Conservation (phyloP, 2,113 vertebrate genomes). For the Chloebia gouldiae region DNA sequence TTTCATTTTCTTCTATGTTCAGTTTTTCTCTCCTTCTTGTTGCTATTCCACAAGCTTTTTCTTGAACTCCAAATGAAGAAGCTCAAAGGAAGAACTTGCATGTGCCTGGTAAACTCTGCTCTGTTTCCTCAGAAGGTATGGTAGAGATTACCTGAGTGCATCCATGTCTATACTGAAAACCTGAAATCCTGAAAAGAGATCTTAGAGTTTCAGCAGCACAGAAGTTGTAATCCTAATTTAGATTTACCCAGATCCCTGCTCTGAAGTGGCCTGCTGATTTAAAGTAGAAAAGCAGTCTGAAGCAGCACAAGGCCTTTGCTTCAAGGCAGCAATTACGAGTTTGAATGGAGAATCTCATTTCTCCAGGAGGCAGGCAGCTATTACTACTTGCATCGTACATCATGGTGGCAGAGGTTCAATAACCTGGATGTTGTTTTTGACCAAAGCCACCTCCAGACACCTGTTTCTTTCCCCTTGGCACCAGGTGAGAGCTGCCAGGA, state of each 20-base stretch:
- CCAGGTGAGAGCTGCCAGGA: background rate
- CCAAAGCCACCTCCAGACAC: background rate
- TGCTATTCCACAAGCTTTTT: background rate
- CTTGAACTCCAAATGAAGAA: background rate
- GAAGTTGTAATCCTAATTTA: background rate
- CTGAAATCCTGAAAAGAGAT: background rate
- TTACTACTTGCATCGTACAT: rapidly evolving
- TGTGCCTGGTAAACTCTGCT: background rate
- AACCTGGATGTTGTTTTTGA: background rate
- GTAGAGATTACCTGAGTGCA: background rate
- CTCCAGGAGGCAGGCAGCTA: background rate
- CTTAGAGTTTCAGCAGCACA: background rate
- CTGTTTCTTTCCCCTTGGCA: background rate
- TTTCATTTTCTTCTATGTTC: background rate
- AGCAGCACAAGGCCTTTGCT: background rate
- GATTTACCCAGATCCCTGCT: background rate
- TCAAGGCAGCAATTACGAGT: background rate
- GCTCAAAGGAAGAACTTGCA: background rate
- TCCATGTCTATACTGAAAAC: background rate
- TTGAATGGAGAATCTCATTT: background rate
- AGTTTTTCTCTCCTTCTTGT: background rate
- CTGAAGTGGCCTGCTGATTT: background rate
- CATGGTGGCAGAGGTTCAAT: background rate
- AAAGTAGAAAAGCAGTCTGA: background rate
- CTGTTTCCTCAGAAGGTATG: background rate